Conservation (phyloP, 2,888 invertebrate genomes). For the Phlogophora meticulosa region DNA sequence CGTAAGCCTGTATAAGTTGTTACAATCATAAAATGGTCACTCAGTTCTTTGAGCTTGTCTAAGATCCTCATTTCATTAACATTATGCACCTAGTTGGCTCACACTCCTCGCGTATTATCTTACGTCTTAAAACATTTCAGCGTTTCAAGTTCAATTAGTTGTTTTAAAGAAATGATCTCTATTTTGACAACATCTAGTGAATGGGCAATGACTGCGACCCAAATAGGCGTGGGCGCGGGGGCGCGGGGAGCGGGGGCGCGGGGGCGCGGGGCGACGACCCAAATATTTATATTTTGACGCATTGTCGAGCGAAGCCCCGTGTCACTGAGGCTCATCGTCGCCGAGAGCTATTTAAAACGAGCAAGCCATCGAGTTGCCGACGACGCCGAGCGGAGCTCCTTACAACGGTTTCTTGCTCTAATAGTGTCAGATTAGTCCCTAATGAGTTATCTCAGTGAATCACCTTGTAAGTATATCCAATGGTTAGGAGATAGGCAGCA, state of each 20-base stretch:
- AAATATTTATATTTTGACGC: constrained; percentile 53
- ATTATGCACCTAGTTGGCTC: too few relatives aligned
- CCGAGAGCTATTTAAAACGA: too few relatives aligned
- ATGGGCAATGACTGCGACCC: constrained; percentile 6
- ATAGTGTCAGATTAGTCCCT: too few relatives aligned
- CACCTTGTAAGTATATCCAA: neutral
- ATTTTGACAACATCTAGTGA: constrained; percentile 16
- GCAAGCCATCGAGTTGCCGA: neutral
- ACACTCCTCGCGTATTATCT: neutral
- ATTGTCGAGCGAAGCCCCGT: neutral
- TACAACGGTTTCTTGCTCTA: neutral
- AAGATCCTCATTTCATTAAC: neutral
- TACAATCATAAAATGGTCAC: neutral
- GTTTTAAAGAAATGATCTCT: neutral
- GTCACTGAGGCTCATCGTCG: neutral
- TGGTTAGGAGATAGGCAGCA: neutral
- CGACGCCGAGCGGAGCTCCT: neutral
- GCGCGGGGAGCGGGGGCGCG: constrained; percentile 20
- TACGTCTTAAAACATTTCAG: neutral
- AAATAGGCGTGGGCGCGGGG: constrained; percentile 19
- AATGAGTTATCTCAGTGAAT: neutral
- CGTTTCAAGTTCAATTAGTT: neutral
- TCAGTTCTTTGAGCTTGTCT: neutral
- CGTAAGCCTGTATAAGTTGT: neutral
- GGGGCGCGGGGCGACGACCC: constrained; percentile 53